A percentile compares a stretch with the other conserved stretches of the same genome.
Evolutionary conservation across 2,113 vertebrate species (phyloP).

Genomic region (Plotosus lineatus): DNA sequence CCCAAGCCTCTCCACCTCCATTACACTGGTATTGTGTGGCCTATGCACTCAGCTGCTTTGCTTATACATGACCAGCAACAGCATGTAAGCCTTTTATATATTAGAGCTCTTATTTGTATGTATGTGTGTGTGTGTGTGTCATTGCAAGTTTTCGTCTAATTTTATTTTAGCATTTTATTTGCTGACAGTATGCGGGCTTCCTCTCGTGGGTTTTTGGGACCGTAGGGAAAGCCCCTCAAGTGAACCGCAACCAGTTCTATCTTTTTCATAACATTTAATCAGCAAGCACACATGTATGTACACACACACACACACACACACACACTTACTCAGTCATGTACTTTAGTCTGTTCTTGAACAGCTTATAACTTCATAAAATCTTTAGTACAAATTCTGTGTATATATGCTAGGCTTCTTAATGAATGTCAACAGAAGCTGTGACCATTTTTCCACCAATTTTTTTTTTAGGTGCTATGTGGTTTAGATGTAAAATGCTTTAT

Average conservation of each 20-base stretch:
- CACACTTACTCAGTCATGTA: neutral
- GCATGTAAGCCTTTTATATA: constrained; percentile 1
- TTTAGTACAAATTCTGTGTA: neutral
- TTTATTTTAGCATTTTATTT: constrained; percentile 38
- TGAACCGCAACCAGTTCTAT: constrained; percentile 43
- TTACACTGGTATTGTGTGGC: neutral
- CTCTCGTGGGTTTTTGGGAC: constrained; percentile 44
- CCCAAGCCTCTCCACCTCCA: neutral
- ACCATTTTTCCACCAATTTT: neutral
- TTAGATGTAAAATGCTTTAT: neutral
- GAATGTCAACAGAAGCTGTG: neutral
- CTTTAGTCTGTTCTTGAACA: neutral
- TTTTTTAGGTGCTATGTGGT: neutral
- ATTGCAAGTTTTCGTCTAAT: neutral
- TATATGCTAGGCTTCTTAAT: neutral
- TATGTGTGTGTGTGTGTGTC: neutral
- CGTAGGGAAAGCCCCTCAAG: constrained; percentile 48
- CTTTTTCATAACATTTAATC: constrained; percentile 46
- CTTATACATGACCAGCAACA: neutral
- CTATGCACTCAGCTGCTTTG: constrained; percentile 1
- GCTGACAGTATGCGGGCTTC: constrained; percentile 43
- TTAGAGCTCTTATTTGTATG: neutral
- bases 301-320: constrained; percentile 1
- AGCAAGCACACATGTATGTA: neutral
- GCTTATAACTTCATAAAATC: neutral